Percentiles rank a stretch among this genome's conserved stretches.
Conservation (phyloP, 2,888 invertebrate species). For the Drosophila paranaensis region DNA sequence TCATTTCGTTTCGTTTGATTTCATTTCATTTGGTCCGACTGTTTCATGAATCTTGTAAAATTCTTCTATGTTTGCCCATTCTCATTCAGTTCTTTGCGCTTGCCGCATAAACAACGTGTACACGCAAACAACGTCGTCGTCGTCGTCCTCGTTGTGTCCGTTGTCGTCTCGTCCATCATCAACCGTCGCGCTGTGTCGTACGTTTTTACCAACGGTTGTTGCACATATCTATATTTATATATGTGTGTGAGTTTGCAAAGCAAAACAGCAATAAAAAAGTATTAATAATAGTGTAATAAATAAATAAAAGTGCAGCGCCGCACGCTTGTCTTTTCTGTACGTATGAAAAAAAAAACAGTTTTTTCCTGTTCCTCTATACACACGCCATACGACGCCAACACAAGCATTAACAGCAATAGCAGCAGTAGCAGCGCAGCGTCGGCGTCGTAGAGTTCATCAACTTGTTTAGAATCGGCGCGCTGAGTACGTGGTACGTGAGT, state of each 20-base stretch:
- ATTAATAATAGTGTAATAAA: constrained; percentile 53
- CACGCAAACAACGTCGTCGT: constrained; percentile 52
- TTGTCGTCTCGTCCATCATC: constrained; percentile 49
- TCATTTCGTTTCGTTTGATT: constrained; percentile 26
- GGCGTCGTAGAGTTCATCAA: constrained; percentile 79
- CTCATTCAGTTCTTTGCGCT: constrained; percentile 78
- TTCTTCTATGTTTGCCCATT: constrained; percentile 71
- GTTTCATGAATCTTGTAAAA: constrained; percentile 70
- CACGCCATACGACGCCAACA: constrained; percentile 42
- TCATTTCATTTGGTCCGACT: constrained; percentile 14
- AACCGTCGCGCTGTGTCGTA: constrained; percentile 43
- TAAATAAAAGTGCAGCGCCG: constrained; percentile 43
- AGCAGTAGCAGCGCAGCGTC: constrained; percentile 33
- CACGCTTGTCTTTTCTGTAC: constrained; percentile 32
- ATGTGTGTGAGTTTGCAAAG: constrained; percentile 50
- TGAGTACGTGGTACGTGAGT: constrained; percentile 74
- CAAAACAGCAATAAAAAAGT: constrained; percentile 60
- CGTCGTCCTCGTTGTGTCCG: constrained; percentile 55
- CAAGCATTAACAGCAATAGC: constrained; percentile 22
- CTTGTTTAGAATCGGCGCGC: constrained; percentile 79
- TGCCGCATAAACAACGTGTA: constrained; percentile 74
- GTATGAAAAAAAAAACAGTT: constrained; percentile 34
- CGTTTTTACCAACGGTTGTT: constrained; percentile 50
- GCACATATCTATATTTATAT: constrained; percentile 30
- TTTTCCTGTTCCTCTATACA: constrained; percentile 54